These are phyloP conservation scores for Stegodyphus mimosarum DNA, from an alignment of 1,140 invertebrate genomes.

Conservation along the genomic window DNA sequence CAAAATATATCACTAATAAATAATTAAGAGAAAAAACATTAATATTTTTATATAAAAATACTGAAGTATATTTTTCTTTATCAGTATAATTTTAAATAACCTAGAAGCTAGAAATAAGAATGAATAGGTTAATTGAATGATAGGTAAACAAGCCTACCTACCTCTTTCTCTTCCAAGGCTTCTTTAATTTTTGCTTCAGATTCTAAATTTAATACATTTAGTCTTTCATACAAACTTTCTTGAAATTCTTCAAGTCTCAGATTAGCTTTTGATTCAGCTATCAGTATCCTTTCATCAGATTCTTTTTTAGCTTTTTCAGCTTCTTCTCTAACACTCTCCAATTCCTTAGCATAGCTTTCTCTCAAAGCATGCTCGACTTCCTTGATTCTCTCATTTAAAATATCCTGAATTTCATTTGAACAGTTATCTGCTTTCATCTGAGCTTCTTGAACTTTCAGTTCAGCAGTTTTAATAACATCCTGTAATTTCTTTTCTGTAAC, in stretches of 20 bases:
- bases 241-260: slow-evolving; percentile 45
- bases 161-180: slow-evolving; percentile 41
- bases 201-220: slow-evolving; percentile 36
- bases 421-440: slow-evolving; percentile 19
- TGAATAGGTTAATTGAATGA: no score
- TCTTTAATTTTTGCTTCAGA: slow-evolving; percentile 41
- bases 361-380: slow-evolving; percentile 31
- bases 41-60: no score
- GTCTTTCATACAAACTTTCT: slow-evolving; percentile 46
- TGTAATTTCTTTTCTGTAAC: slow-evolving; percentile 19
- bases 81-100: no score
- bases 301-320: slow-evolving; percentile 41
- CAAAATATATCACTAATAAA: no score
- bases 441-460: slow-evolving; percentile 46
- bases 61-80: no score
- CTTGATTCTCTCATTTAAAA: slow-evolving; percentile 25
- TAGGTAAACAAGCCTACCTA: neutral
- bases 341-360: slow-evolving; percentile 30
- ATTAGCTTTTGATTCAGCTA: slow-evolving; percentile 32
- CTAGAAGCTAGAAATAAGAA: no score
- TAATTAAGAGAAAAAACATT: no score
- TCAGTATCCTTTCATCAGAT: slow-evolving; percentile 36
- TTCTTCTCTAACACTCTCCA: slow-evolving; percentile 7
- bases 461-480: slow-evolving; percentile 22
- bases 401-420: slow-evolving; percentile 42